Conservation (phyloP, 2,888 invertebrate species). For the Folsomia candida region DNA sequence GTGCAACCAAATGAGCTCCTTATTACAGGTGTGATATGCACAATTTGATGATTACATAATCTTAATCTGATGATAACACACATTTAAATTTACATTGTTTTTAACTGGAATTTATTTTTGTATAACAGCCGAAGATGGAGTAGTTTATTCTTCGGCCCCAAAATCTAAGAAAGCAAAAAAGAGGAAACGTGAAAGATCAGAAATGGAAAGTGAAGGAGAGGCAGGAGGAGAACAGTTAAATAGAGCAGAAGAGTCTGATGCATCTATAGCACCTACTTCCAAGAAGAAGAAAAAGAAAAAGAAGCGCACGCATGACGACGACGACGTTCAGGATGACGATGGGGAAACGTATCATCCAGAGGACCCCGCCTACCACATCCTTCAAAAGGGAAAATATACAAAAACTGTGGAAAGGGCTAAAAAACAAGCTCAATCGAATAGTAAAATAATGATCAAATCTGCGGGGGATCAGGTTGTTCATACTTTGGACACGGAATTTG, state of each 20-base stretch:
- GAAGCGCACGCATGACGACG: not conserved
- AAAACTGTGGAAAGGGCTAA: not conserved
- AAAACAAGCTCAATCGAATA: not conserved
- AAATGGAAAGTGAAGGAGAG: not conserved
- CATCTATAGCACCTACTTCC: not conserved
- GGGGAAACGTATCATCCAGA: not conserved
- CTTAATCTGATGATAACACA: too few species aligned
- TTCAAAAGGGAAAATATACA: not conserved
- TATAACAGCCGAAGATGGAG: not conserved
- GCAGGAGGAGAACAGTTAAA: slow-evolving; percentile 1
- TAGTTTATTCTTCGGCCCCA: not conserved
- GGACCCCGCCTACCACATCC: not conserved
- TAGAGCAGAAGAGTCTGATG: not conserved
- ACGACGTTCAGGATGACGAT: not conserved
- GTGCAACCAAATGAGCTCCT: not conserved
- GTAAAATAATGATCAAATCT: not conserved
- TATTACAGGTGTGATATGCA: not conserved
- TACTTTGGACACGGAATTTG: not conserved
- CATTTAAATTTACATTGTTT: too few species aligned
- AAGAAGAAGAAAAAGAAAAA: slow-evolving; percentile 16
- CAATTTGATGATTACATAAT: too few species aligned
- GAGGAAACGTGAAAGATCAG: not conserved
- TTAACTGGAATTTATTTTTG: too few species aligned
- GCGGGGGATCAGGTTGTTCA: not conserved
- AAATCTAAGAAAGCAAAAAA: not conserved